Evolutionary conservation across 2,797 vertebrate species (phyloP), one percentile per base, ranked within the genome.

Genomic region (Neomorphus geoffroyi): DNA sequence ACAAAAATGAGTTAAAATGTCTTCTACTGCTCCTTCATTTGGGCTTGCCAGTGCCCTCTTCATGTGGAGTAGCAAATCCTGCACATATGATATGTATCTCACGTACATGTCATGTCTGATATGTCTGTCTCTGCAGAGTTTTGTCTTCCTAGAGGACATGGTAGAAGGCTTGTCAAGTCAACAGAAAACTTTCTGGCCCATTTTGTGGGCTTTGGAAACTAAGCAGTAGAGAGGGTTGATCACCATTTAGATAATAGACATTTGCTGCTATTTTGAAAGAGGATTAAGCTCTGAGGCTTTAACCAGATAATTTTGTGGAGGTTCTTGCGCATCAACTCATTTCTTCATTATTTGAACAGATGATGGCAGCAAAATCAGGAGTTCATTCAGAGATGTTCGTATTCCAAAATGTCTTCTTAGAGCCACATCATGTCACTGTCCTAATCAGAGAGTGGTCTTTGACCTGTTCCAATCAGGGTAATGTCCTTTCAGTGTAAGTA

Each of bases 351-450:
- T 91, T 88, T 92, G 94, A 80, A 92, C 91, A 94, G 95, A 86
- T 78, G 94, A 96, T 93, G 92, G 94, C 93, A 96, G 93, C 95
- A 96, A 70, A 94, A 86, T 72, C 93, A 92, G 93, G 75, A 62
- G 62, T 65, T 94, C 23, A 13, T 88, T 83, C 54, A 67, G 60
- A 86, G 71, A 50, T 33, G 11, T 4, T 80, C 54, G 4, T 72
- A 46, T 58, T 79, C 51, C 23, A 41, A 69, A 93, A 33, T 54
- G 33, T 37, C 69, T 10, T 80, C 57, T 56, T 9, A 88, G 69
- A 90, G 51, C 43, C 54, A 24, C 75, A 50, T 90, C 69, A 3
- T 43, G 37, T 90, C 50, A 6, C 37, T 86, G 2, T 66, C 70
- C 80, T 83, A 18, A 89, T 83, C 65, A 48, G 79, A 89, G 53